Conservation (phyloP, 2,797 vertebrate species). For the Pseudochirops corinnae region DNA sequence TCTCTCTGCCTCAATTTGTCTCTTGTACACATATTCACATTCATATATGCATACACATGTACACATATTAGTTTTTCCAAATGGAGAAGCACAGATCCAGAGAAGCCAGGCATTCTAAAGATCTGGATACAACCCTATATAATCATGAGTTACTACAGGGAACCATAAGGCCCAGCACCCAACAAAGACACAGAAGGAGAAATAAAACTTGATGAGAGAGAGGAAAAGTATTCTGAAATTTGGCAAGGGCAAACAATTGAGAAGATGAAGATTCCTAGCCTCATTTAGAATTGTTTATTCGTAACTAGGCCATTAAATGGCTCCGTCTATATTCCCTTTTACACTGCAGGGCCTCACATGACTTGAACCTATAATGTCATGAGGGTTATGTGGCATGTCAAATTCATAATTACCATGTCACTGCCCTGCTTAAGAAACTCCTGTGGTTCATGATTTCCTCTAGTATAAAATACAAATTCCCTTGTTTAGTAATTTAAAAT, state of each 20-base stretch:
- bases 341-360: no score
- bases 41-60: neutral
- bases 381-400: no score
- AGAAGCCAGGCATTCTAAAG: no score
- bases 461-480: neutral
- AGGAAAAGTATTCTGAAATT: neutral
- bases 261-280: neutral
- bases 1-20: no score
- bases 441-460: no score
- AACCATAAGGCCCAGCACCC: neutral
- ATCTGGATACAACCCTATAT: no score
- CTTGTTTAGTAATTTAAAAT: neutral
- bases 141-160: neutral
- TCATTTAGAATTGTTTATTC: neutral
- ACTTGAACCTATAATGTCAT: no score
- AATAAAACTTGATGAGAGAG: neutral
- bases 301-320: no score
- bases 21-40: neutral
- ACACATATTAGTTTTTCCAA: neutral
- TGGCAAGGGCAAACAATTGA: neutral
- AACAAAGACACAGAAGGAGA: neutral
- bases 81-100: no score
- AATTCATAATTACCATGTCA: no score
- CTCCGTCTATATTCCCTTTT: no score
- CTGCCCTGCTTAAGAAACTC: no score